phyloP scores from a whole-genome alignment of 2,797 vertebrate species.

The Petrocephalus schoutedeni region DNA sequence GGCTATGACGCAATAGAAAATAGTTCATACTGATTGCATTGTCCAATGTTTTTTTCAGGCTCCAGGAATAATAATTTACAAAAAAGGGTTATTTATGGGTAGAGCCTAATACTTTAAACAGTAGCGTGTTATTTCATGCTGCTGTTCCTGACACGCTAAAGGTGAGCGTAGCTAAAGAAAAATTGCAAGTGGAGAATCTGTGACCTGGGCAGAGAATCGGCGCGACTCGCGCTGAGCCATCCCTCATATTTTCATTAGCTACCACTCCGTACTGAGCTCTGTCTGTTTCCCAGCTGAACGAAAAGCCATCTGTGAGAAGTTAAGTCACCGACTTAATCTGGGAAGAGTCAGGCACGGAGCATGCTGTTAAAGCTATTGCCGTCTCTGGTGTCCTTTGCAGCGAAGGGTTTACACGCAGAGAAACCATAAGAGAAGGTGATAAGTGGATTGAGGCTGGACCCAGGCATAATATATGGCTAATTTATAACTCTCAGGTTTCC shows the following conservation, averaged over 20 bases:
- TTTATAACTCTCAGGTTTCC: conserved; percentile 24
- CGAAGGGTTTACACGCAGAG: background rate
- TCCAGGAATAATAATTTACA: background rate
- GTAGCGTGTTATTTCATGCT: background rate
- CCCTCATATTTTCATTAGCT: background rate
- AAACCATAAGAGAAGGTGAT: conserved; percentile 15
- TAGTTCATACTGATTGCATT: background rate
- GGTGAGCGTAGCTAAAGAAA: background rate
- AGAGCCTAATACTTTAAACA: conserved; percentile 12
- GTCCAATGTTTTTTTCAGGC: background rate
- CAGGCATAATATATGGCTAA: conserved; percentile 21
- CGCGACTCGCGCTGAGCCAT: background rate
- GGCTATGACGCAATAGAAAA: background rate
- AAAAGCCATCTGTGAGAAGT: conserved; percentile 4
- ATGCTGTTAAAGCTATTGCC: conserved; percentile 13
- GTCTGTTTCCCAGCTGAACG: conserved; percentile 9
- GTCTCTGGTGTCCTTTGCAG: background rate
- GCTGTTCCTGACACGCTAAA: background rate
- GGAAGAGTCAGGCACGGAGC: background rate
- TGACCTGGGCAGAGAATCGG: background rate
- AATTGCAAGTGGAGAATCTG: background rate
- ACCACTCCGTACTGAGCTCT: background rate
- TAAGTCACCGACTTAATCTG: background rate
- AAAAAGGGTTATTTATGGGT: background rate
- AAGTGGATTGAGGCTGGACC: conserved; percentile 5